phyloP scores from a whole-genome alignment of 2,888 invertebrate species.

The Crossocerus cetratus region DNA sequence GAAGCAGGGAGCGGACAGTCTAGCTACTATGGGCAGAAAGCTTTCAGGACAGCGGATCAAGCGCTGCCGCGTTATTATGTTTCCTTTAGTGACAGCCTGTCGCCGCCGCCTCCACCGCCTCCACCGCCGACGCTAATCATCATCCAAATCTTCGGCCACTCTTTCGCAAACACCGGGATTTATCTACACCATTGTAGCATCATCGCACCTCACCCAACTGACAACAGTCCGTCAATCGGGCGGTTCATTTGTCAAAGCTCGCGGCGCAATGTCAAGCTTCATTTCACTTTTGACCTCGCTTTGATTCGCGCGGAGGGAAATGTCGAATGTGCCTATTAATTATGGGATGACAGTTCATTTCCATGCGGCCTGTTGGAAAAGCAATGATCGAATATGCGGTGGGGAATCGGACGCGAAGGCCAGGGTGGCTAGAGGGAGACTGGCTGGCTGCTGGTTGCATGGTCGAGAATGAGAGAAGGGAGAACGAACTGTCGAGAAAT shows the following conservation, averaged over 20 bases:
- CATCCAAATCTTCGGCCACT: conserved; percentile 40
- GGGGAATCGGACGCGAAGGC: too few species aligned
- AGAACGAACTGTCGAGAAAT: too few species aligned
- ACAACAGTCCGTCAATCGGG: background rate
- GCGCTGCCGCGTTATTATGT: conserved; percentile 54
- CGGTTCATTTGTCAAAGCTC: background rate
- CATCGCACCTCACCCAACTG: background rate
- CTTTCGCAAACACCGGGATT: background rate
- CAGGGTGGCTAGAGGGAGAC: too few species aligned
- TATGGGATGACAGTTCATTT: too few species aligned
- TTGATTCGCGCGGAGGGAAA: too few species aligned
- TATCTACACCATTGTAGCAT: background rate
- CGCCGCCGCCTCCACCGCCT: conserved; percentile 9
- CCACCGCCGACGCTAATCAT: conserved; percentile 45
- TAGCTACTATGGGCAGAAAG: conserved; percentile 39
- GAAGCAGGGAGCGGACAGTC: conserved; percentile 37
- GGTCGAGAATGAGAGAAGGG: too few species aligned
- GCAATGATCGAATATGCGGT: too few species aligned
- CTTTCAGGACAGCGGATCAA: conserved; percentile 53
- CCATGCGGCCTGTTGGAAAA: too few species aligned
- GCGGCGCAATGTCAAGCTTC: too few species aligned
- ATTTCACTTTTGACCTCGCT: too few species aligned
- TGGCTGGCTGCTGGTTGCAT: too few species aligned
- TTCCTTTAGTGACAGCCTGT: conserved; percentile 55
- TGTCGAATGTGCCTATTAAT: too few species aligned